Evolutionary conservation across 2,113 vertebrate species (phyloP), one percentile per base, ranked within the genome.

Genomic region (Phrynosoma blainvillii): DNA sequence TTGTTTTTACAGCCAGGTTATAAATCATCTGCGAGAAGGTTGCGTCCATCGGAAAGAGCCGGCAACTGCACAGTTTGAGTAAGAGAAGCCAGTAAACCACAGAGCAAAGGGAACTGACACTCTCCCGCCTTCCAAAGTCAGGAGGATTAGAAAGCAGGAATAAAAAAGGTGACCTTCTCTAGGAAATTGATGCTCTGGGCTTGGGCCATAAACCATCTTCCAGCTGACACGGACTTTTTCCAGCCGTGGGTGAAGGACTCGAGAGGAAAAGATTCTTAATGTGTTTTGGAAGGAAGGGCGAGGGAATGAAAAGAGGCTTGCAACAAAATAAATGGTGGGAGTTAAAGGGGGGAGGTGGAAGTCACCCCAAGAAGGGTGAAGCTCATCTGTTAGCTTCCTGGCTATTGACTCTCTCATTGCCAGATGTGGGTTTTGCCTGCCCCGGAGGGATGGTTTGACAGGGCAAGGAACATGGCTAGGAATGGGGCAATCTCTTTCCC

Each of bases 101-200:
- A 77, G 36, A 36, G 23, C 84, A 56, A 59, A 54, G 36, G 0
- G 1, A 56, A 70, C n/a, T 25, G 54, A 84, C 23, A 18, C 18
- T 54, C 16, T 7, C 83, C 65, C 21, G 52, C 6, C 79, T 56
- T 54, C 23, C 30, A n/a, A 47, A 88, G 65, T 23, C 71, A 56
- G 87, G 77, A 42, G 85, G 88, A 70, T 87, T 27, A 91, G 7
- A 79, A 90, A 91, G 56, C 0, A 89, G 91, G 85, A 89, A 90
- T 79, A 85, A 54, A 68, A 3, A 91, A 91, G 3, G 56, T 30
- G 40, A 91, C 87, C 94, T 91, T 85, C 86, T 40, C 81, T 42
- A 71, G 59, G 13, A 47, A 87, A 84, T 0, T 30, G 47, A 0
- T 1, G 62, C 0, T 1, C 0, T 0, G 2, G 59, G 85, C 40